Conservation (phyloP, 1,140 invertebrate genomes). For the Eriocheir sinensis region DNA sequence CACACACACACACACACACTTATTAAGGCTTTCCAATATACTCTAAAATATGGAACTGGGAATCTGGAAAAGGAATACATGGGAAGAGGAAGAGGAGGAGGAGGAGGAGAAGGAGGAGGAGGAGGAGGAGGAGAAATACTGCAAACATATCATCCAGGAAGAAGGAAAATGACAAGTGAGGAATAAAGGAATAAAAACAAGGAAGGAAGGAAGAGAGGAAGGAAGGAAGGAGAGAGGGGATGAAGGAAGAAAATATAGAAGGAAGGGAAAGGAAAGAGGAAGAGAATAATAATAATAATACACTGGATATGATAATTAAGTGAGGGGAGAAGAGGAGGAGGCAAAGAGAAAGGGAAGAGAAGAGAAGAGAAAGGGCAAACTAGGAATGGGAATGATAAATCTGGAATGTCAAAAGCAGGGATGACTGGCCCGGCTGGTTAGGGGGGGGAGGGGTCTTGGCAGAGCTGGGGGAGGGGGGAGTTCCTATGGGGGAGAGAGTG, state of each 20-base stretch:
- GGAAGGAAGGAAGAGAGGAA: too few species aligned
- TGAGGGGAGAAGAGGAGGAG: neutral
- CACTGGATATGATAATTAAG: neutral
- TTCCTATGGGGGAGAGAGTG: too few species aligned
- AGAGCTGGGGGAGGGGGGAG: too few species aligned
- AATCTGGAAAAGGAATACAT: neutral
- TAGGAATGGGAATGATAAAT: neutral
- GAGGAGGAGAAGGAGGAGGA: neutral
- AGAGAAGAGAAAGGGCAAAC: neutral
- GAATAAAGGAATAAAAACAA: neutral
- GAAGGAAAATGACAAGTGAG: neutral
- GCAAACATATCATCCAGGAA: too few species aligned
- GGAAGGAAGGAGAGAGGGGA: neutral
- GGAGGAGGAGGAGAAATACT: neutral
- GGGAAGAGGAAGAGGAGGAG: neutral
- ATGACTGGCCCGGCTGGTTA: neutral
- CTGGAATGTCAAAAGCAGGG: neutral
- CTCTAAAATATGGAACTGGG: neutral
- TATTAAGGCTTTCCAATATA: neutral
- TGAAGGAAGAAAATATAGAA: neutral
- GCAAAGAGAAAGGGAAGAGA: neutral
- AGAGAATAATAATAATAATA: too few species aligned
- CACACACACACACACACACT: constrained; percentile 46
- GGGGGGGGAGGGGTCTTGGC: neutral
- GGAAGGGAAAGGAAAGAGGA: neutral